Conservation (phyloP, 2,888 invertebrate genomes). For the Drosophila sordidapex region DNA sequence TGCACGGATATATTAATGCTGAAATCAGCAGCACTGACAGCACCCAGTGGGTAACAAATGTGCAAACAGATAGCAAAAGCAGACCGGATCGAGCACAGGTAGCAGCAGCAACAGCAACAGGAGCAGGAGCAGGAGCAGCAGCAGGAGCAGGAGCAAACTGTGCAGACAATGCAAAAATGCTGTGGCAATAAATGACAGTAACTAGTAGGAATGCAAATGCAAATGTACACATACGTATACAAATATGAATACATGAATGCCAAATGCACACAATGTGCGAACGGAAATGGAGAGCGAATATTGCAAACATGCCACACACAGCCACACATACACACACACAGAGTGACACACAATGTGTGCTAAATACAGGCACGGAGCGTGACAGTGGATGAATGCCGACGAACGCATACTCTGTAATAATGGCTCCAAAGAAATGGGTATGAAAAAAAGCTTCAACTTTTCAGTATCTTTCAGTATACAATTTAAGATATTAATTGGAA, state of each 20-base stretch:
- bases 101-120: not conserved
- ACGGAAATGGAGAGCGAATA: conserved; percentile 56
- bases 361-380: not conserved
- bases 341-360: not conserved
- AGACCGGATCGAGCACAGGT: conserved; percentile 8
- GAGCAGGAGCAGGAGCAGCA: not conserved
- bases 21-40: conserved; percentile 62
- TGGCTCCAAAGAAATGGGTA: not conserved
- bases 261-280: conserved; percentile 29
- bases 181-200: conserved; percentile 67
- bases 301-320: conserved; percentile 36
- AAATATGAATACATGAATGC: conserved; percentile 15
- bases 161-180: conserved; percentile 62
- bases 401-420: not conserved
- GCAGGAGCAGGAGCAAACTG: conserved; percentile 7
- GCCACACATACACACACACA: not conserved
- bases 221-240: conserved; percentile 13
- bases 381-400: not conserved
- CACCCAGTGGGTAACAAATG: conserved; percentile 48
- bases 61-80: conserved; percentile 37
- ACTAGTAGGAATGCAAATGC: conserved; percentile 45
- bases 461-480: no score
- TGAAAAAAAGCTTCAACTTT: no score
- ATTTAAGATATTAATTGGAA: no score
- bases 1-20: conserved; percentile 59